A percentile compares a stretch with the other conserved stretches of the same genome.
phyloP scores from a whole-genome alignment of 2,797 vertebrate genomes.

The Petrocephalus schoutedeni region DNA sequence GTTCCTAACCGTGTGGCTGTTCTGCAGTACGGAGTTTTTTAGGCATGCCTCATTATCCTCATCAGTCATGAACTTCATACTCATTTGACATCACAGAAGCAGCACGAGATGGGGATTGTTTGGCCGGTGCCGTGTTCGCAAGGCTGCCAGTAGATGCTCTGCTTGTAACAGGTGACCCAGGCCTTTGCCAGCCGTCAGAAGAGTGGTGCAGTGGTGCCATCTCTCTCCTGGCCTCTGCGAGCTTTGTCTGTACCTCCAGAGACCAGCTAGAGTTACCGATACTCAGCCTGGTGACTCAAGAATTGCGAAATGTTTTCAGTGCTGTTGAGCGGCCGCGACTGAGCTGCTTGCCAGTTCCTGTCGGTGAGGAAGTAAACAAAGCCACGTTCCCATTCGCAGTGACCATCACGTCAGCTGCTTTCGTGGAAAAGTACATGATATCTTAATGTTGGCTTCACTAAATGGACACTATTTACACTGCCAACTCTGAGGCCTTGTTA shows the following conservation, averaged over 20 bases:
- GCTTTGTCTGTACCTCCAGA: background rate
- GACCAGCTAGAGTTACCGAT: background rate
- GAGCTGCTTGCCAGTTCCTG: background rate
- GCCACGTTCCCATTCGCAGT: background rate
- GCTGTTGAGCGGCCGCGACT: background rate
- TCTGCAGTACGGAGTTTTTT: background rate
- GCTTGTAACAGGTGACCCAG: background rate
- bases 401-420: background rate
- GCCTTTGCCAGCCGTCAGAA: background rate
- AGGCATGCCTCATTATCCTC: background rate
- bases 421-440: background rate
- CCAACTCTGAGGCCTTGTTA: background rate
- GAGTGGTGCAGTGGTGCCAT: background rate
- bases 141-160: background rate
- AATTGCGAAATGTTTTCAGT: background rate
- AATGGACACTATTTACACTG: background rate
- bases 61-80: background rate
- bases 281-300: background rate
- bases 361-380: background rate
- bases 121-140: background rate
- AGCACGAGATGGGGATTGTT: background rate
- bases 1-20: background rate
- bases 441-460: background rate
- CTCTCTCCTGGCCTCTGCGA: background rate
- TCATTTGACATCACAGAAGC: background rate